Evolutionary conservation across 2,888 invertebrate genomes (phyloP), one percentile per base, ranked within the genome.

Genomic region (Gymnocheta viridis): DNA sequence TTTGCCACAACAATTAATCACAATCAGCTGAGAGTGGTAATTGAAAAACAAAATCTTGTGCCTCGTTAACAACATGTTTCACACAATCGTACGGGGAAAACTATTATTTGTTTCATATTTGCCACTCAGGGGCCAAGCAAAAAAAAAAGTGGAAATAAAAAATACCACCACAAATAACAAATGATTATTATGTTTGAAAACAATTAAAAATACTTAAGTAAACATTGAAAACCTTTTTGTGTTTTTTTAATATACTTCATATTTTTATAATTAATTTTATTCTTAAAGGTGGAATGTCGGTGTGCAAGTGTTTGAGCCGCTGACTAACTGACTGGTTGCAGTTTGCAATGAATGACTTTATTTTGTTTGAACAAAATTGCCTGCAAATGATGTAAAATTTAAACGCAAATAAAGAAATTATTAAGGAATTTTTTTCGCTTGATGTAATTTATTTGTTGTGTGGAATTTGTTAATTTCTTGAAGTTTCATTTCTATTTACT

Each of bases 371-470:
- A 70, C 17, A 78, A 60, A 35, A 17, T 49, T 22, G 22, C 12
- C 47, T 1, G 66, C 41, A 67, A 77, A 38, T 49, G 51, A 69
- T 62, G 64, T 58, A 41, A 56, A 70, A 19, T 58, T 74, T 24
- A 73, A 72, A 73, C 81, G 62, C 73, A 85, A 85, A 86, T 86
- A 73, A 85, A 86, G 86, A 86, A 85, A 86, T 86, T 86, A 85
- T 82, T 72, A 41, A 82, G 73, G 82, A 82, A 86, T 86, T 69
- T 80, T 54, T 38, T 79, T 38, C 64, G 64, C 56, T 47, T 64
- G 64, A 66, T 79, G 79, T 79, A 54, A 73, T 78, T 78, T 35
- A 76, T 66, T 76, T 64, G 54, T 54, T 60, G 64, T 69, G 62
- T 49, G 38, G 81, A 67, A 81, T 81, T 80, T 77, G 38, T 76